Evolutionary conservation across 2,113 vertebrate species (phyloP).

Genomic region (Salvelinus sp.): DNA sequence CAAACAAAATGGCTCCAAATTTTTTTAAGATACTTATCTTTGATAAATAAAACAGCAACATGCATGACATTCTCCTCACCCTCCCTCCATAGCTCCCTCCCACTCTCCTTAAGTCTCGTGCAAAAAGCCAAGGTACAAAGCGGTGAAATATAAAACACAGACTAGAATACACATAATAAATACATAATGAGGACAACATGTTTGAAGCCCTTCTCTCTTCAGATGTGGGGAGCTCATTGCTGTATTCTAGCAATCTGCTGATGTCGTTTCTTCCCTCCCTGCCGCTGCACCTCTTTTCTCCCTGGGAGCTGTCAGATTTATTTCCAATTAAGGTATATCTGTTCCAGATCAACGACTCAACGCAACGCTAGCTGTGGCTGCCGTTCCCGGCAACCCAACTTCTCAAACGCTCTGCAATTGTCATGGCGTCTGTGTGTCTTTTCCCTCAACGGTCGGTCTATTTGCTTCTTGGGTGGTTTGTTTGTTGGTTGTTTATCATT

Average conservation of each 20-base stretch:
- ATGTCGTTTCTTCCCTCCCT: constrained; percentile 29
- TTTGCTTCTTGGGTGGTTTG: constrained; percentile 26
- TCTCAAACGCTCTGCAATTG: constrained; percentile 65
- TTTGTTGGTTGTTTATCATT: constrained; percentile 43
- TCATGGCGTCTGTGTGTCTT: constrained; percentile 54
- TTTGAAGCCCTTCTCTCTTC: constrained; percentile 52
- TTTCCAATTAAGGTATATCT: constrained; percentile 79
- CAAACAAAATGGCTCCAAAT: too few species aligned
- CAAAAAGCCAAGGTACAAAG: constrained; percentile 34
- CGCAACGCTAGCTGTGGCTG: constrained; percentile 40
- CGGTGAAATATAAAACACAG: not conserved
- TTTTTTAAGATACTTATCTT: too few species aligned
- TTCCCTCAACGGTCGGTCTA: constrained; percentile 10
- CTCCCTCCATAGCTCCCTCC: too few species aligned
- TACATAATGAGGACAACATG: constrained; percentile 63
- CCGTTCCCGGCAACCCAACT: constrained; percentile 53
- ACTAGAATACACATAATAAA: constrained; percentile 59
- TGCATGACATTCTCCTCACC: too few species aligned
- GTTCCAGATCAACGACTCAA: constrained; percentile 70
- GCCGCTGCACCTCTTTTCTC: constrained; percentile 50
- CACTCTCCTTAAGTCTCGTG: constrained; percentile 1
- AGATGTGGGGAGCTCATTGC: constrained; percentile 53
- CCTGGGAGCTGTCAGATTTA: constrained; percentile 76
- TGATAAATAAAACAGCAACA: too few species aligned
- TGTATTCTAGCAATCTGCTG: constrained; percentile 59